Evolutionary conservation across 2,797 vertebrate species (phyloP).

Genomic region (Centroberyx gerrardi): DNA sequence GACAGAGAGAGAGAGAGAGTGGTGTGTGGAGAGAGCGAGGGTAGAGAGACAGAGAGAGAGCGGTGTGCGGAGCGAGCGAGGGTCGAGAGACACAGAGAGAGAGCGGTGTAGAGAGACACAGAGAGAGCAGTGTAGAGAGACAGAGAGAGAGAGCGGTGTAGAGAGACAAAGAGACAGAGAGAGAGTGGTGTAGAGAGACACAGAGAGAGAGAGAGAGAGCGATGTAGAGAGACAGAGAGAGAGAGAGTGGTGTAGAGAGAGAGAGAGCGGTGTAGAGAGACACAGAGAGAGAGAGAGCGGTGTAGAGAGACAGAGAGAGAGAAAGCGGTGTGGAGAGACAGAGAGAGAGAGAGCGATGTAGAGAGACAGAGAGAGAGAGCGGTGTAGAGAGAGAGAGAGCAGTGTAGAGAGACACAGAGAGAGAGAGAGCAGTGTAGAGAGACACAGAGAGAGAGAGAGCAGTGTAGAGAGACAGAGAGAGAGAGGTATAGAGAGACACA

Average conservation of each 20-base stretch:
- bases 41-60: too few relatives aligned
- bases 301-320: slow-evolving; percentile 16
- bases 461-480: not conserved
- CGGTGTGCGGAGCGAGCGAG: not conserved
- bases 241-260: too few relatives aligned
- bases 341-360: too few relatives aligned
- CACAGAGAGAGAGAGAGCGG: too few relatives aligned
- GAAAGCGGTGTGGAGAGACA: too few relatives aligned
- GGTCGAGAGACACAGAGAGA: slow-evolving; percentile 19
- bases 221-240: too few relatives aligned
- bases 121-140: not conserved
- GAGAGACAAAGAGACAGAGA: not conserved
- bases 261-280: too few relatives aligned
- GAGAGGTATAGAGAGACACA: not conserved
- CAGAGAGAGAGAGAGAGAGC: too few relatives aligned
- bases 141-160: not conserved
- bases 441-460: not conserved
- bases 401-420: not conserved
- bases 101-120: too few relatives aligned
- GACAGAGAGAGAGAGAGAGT: too few relatives aligned
- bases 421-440: slow-evolving; percentile 8
- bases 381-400: not conserved
- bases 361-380: not conserved
- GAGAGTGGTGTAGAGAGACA: not conserved
- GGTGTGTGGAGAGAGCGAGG: not conserved